These are phyloP conservation scores for Dermatophagoides farinae DNA, from an alignment of 1,140 invertebrate genomes.

Conservation along the genomic window DNA sequence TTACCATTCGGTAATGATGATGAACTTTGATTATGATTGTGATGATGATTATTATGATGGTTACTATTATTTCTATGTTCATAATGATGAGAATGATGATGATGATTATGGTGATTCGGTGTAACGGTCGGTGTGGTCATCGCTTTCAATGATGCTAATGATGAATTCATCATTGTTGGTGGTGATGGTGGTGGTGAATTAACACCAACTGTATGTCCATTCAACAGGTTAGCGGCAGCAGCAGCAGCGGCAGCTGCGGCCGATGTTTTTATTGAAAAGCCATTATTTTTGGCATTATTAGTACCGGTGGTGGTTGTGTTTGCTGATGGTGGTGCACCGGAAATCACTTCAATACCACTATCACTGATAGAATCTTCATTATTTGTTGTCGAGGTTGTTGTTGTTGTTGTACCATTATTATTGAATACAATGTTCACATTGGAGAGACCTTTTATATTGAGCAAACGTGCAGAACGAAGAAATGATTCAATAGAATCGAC, in stretches of 20 bases:
- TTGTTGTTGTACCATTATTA: neutral
- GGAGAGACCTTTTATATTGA: slow-evolving; percentile 12
- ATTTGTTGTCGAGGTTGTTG: too few relatives aligned
- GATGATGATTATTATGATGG: neutral
- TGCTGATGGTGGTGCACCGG: neutral
- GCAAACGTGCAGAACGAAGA: slow-evolving; percentile 5
- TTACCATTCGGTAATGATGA: neutral
- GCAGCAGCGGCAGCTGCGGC: neutral
- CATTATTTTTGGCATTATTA: neutral
- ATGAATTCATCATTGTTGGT: neutral
- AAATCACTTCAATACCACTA: neutral
- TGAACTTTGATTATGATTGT: neutral
- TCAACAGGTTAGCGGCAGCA: neutral
- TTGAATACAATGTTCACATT: slow-evolving; percentile 12
- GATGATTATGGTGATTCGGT: too few relatives aligned
- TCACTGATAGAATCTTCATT: neutral
- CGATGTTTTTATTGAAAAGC: neutral
- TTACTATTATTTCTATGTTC: too few relatives aligned
- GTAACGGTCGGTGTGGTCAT: neutral
- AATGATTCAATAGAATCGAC: slow-evolving; percentile 11
- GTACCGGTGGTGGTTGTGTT: too few relatives aligned
- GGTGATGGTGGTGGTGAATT: slow-evolving; percentile 4
- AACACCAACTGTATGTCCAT: neutral
- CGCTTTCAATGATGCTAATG: slow-evolving; percentile 8
- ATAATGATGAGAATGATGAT: neutral